These are phyloP conservation scores for Mirounga angustirostris DNA, from an alignment of 2,113 vertebrate genomes.

Conservation along the genomic window DNA sequence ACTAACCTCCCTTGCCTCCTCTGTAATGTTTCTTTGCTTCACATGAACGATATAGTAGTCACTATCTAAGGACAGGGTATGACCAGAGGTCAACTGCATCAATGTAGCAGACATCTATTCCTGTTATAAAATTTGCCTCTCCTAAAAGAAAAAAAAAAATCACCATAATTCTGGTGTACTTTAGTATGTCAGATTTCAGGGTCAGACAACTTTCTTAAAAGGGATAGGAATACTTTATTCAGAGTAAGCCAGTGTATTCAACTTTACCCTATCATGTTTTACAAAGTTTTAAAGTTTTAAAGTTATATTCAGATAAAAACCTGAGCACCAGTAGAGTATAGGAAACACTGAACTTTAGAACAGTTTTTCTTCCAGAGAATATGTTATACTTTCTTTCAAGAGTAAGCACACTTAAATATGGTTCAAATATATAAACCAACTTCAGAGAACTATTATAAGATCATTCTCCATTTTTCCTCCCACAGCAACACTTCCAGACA, in stretches of 20 bases:
- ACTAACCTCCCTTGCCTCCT: slow-evolving; percentile 22
- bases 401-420: slow-evolving; percentile 1
- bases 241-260: neutral
- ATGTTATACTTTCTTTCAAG: slow-evolving; percentile 5
- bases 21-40: slow-evolving; percentile 71
- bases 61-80: slow-evolving; percentile 65
- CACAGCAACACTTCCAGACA: neutral
- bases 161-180: neutral
- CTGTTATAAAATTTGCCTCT: slow-evolving; percentile 50
- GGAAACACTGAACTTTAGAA: neutral
- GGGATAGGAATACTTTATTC: slow-evolving; percentile 45
- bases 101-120: slow-evolving; percentile 56
- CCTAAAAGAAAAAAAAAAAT: neutral
- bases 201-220: slow-evolving; percentile 59
- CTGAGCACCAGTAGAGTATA: neutral
- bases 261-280: slow-evolving; percentile 16
- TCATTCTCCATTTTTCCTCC: neutral
- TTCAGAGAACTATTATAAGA: slow-evolving; percentile 7
- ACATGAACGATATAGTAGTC: slow-evolving; percentile 67
- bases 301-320: slow-evolving; percentile 45
- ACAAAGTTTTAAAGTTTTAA: slow-evolving; percentile 59
- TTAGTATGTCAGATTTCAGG: slow-evolving; percentile 68
- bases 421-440: slow-evolving; percentile 24
- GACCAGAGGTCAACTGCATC: slow-evolving; percentile 59
- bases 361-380: neutral